phyloP scores from a whole-genome alignment of 2,888 invertebrate species.

The Coelinius sp. region DNA sequence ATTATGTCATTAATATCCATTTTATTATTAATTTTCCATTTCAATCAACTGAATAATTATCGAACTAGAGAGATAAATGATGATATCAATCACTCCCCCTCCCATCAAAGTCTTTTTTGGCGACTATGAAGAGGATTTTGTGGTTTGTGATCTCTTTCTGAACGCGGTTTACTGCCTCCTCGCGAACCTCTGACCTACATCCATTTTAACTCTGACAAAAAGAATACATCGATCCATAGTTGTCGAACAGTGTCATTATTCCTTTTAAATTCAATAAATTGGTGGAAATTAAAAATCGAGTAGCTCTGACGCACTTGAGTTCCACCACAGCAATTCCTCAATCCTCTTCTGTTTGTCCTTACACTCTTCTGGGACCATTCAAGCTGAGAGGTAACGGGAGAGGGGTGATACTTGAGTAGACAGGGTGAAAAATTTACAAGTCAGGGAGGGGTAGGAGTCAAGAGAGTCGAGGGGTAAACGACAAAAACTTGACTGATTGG shows the following conservation, averaged over 20 bases:
- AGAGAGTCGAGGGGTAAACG: not conserved
- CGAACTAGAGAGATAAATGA: no score
- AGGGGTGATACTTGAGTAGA: not conserved
- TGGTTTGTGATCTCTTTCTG: slow-evolving; percentile 24
- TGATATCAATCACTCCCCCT: no score
- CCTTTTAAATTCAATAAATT: not conserved
- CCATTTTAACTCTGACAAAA: slow-evolving; percentile 36
- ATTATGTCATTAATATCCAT: not conserved
- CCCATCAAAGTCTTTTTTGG: no score
- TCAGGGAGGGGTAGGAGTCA: not conserved
- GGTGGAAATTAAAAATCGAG: not conserved
- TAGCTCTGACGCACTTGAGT: not conserved
- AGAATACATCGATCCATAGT: slow-evolving; percentile 34
- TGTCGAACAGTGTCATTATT: not conserved
- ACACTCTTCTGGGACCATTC: not conserved
- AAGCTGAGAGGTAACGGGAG: not conserved
- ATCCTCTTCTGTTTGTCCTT: not conserved
- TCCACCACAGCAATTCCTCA: not conserved
- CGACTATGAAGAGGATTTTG: slow-evolving; percentile 9
- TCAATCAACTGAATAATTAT: no score
- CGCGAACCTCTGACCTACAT: slow-evolving; percentile 37
- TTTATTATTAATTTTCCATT: no score
- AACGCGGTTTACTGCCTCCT: slow-evolving; percentile 23
- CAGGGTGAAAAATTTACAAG: slow-evolving; percentile 17
- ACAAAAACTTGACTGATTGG: slow-evolving; percentile 17